Base-by-base conservation (phyloP, 2,888 invertebrate species). In the Celastrina argiolus region DNA sequence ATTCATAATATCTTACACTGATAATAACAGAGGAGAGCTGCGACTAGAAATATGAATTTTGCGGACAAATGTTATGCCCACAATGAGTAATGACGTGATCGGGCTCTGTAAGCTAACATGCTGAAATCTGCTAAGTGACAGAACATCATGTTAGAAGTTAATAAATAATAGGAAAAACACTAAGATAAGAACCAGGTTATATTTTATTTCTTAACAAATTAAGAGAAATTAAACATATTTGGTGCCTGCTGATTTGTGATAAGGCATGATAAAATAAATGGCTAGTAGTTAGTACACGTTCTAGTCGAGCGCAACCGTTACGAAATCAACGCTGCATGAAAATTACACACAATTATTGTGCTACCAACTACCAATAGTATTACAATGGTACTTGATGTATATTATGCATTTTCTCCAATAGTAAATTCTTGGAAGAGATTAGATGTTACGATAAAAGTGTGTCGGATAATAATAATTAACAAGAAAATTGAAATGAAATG, bases 291-390 rank as follows among this genome's bases (percentile, higher is more conserved):
- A 83, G 88, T 87, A 88, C 87, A 82, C 86, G 90, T 90, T 90
- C 88, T 87, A 88, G 85, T 83, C 84, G 85, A 87, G 78, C 86
- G 88, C 88, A 88, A 86, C 89, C 88, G 89, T 90, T 90, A 89
- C 87, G 87, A 89, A 89, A 89, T 87, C 88, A 85, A 78, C 81
- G 85, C 87, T 85, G 85, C 88, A 88, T 89, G 85, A 88, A 89
- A 87, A 87, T 84, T 69, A 69, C 68, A 71, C 68, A 70, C 36
- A 71, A 67, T 68, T 51, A 51, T 51, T 56, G 64, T 67, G 65
- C 66, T 67, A 69, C 65, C 66, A 67, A 69, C 51, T 67, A 66
- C 64, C 65, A 67, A 67, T n/a, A 34, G 36, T 36, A 61, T 39
- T 22, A 36, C 18, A 61, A 61, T 61, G 61, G 61, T 70, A 42